A percentile compares a stretch with the other conserved stretches of the same genome.
Evolutionary conservation across 2,113 vertebrate species (phyloP).

Genomic region (Amphiprion ocellaris): DNA sequence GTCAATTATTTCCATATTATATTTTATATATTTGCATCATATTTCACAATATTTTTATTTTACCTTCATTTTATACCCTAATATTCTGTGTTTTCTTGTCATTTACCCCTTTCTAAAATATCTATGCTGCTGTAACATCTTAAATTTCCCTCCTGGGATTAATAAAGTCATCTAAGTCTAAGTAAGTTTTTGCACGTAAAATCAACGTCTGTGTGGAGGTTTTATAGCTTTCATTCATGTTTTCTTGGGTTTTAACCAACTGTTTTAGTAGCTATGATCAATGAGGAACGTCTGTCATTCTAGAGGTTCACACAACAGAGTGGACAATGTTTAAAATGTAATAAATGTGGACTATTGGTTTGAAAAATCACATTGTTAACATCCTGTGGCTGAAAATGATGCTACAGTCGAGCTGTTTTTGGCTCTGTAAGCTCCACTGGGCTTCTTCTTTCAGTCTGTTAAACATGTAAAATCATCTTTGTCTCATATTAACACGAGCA

Average conservation of each 20-base stretch:
- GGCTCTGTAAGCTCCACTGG: too few relatives aligned
- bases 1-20: too few relatives aligned
- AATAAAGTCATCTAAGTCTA: too few relatives aligned
- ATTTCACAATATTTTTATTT: too few relatives aligned
- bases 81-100: too few relatives aligned
- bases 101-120: too few relatives aligned
- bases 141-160: too few relatives aligned
- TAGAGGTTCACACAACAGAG: neutral
- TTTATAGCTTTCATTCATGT: neutral
- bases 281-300: slow-evolving; percentile 18
- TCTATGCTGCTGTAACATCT: too few relatives aligned
- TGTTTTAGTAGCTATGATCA: neutral
- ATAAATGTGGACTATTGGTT: slow-evolving; percentile 23
- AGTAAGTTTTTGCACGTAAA: neutral
- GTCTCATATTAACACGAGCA: slow-evolving; percentile 20
- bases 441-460: neutral
- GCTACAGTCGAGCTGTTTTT: too few relatives aligned
- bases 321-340: slow-evolving; percentile 21
- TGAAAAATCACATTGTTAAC: slow-evolving; percentile 22
- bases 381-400: neutral
- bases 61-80: too few relatives aligned
- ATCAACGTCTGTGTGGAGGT: neutral
- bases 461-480: slow-evolving; percentile 19
- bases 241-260: neutral
- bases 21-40: too few relatives aligned